Conservation (phyloP, 2,797 vertebrate genomes). For the Tiaroga cobitis region DNA sequence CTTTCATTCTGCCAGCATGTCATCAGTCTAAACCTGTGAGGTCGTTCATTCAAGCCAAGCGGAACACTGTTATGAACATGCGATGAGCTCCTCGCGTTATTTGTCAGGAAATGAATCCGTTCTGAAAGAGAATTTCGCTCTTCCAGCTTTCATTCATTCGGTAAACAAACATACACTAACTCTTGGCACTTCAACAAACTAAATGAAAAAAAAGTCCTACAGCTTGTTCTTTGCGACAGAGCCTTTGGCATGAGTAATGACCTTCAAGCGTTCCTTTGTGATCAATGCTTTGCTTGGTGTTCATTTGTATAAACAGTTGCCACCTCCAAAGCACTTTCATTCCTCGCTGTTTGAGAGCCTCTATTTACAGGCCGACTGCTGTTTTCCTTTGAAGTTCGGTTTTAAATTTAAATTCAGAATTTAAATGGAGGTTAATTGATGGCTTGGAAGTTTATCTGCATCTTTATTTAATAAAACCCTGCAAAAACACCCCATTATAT, state of each 20-base stretch:
- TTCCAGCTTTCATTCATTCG: constrained; percentile 19
- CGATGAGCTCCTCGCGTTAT: background rate
- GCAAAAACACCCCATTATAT: background rate
- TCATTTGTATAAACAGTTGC: constrained; percentile 41
- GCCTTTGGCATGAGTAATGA: constrained; percentile 41
- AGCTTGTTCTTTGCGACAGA: background rate
- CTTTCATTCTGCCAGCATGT: constrained; percentile 25
- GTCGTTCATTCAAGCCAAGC: background rate
- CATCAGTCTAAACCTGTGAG: constrained; percentile 5
- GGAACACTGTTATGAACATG: background rate
- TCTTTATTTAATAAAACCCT: background rate
- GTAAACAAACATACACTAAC: constrained; percentile 25
- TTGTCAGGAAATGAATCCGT: constrained; percentile 1
- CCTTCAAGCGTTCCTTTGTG: constrained; percentile 39
- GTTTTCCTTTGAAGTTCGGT: constrained; percentile 31
- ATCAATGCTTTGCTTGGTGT: constrained; percentile 24
- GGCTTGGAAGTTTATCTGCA: background rate
- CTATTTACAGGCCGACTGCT: constrained; percentile 6
- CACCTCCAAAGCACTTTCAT: constrained; percentile 31
- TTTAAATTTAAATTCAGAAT: constrained; percentile 26
- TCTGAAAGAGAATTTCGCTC: background rate
- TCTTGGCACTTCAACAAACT: constrained; percentile 17
- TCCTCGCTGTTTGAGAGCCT: constrained; percentile 22
- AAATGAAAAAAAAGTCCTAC: background rate
- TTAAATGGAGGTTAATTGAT: constrained; percentile 16